These are phyloP conservation scores for Ptychobarbus kaznakovi DNA, from an alignment of 2,797 vertebrate genomes.

Conservation along the genomic window DNA sequence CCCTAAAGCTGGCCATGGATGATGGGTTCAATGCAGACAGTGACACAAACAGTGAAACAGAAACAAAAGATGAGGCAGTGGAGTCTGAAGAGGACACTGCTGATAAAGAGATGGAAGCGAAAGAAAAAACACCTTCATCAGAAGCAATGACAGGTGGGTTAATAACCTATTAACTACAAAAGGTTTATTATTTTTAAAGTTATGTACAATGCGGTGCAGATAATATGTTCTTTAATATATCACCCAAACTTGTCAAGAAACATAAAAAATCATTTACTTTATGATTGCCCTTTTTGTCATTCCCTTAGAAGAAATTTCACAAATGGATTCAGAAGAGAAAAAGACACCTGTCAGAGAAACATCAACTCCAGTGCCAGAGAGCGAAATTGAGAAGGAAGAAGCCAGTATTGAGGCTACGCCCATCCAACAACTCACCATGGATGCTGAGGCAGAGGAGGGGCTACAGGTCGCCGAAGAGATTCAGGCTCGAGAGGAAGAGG, in stretches of 20 bases:
- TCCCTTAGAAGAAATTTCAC: conserved; percentile 61
- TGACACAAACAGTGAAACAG: conserved; percentile 82
- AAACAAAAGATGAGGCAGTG: conserved; percentile 82
- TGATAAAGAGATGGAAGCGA: conserved; percentile 76
- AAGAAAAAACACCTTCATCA: conserved; percentile 62
- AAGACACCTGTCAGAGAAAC: conserved; percentile 35
- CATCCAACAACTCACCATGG: conserved; percentile 74
- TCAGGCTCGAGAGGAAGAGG: conserved; percentile 58
- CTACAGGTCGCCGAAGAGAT: conserved; percentile 72
- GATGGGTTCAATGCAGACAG: conserved; percentile 87
- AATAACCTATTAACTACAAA: neutral
- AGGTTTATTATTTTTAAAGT: neutral
- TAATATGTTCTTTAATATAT: neutral
- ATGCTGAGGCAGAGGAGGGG: conserved; percentile 60
- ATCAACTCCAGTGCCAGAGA: conserved; percentile 32
- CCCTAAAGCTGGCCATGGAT: conserved; percentile 82
- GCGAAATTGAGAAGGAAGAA: conserved; percentile 68
- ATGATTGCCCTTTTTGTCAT: conserved; percentile 30
- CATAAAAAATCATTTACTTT: neutral
- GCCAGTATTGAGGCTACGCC: conserved; percentile 75
- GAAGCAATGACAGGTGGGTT: conserved; percentile 67
- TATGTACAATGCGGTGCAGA: neutral
- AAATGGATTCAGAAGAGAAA: conserved; percentile 57
- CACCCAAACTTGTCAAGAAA: neutral
- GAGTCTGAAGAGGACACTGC: conserved; percentile 80